A percentile compares a stretch with the other conserved stretches of the same genome.
Evolutionary conservation across 2,888 invertebrate species (phyloP).

Genomic region (Netelia virgata): DNA sequence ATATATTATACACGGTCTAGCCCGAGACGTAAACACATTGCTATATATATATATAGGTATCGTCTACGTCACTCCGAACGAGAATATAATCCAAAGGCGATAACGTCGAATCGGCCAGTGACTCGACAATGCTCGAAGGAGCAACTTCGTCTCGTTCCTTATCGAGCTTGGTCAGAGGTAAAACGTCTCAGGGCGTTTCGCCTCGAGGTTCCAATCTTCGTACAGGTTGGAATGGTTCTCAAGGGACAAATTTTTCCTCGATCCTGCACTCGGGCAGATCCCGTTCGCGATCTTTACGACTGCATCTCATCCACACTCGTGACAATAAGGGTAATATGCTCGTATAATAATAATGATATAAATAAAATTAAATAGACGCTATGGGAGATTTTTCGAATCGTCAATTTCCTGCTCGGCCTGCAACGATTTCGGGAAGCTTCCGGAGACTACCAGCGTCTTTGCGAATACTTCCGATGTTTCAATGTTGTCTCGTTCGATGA

Average conservation of each 20-base stretch:
- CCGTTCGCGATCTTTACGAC: not conserved
- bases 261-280: not conserved
- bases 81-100: conserved; percentile 25
- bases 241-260: conserved; percentile 18
- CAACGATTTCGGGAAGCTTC: not conserved
- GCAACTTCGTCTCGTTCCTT: conserved; percentile 44
- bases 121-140: conserved; percentile 3
- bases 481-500: no score
- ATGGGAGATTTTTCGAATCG: not conserved
- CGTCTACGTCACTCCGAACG: conserved; percentile 20
- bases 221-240: conserved; percentile 24
- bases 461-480: no score
- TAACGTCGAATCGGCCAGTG: not conserved
- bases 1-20: conserved; percentile 4
- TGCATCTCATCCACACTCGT: not conserved
- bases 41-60: not conserved
- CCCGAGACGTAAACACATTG: not conserved
- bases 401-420: not conserved
- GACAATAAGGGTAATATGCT: not conserved
- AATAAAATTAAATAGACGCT: not conserved
- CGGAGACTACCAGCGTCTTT: no score
- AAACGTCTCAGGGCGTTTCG: not conserved
- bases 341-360: conserved; percentile 6
- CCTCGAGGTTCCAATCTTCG: conserved; percentile 32
- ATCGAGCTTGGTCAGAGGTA: conserved; percentile 34